Conservation (phyloP, 2,888 invertebrate species). For the Tuberolachnus salignus region DNA sequence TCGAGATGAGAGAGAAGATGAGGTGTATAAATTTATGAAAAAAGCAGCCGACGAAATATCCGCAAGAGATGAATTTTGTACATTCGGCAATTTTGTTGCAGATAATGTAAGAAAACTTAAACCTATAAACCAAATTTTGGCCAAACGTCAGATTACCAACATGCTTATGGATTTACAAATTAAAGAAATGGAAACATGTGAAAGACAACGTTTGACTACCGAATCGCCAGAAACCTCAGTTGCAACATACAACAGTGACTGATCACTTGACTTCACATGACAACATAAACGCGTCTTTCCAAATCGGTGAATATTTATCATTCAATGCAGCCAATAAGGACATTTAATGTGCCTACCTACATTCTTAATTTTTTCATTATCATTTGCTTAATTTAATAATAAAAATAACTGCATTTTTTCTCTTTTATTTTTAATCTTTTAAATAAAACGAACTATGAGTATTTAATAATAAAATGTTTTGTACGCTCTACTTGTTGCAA, state of each 20-base stretch:
- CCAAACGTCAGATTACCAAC: slow-evolving; percentile 8
- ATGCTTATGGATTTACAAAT: slow-evolving; percentile 13
- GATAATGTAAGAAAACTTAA: slow-evolving; percentile 13
- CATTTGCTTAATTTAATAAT: no score
- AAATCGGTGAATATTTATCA: slow-evolving; percentile 2
- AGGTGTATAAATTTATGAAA: slow-evolving; percentile 17
- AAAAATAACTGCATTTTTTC: no score
- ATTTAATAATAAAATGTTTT: slow-evolving; percentile 24
- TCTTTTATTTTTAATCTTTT: neutral
- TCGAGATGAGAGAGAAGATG: slow-evolving; percentile 15
- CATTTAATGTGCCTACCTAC: slow-evolving; percentile 13
- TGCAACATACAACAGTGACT: neutral
- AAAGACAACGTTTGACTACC: neutral
- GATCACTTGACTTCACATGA: slow-evolving; percentile 6
- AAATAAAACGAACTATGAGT: neutral
- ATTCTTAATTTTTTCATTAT: neutral
- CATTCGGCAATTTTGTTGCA: slow-evolving; percentile 1
- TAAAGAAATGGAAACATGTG: slow-evolving; percentile 21
- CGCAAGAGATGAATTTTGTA: slow-evolving; percentile 8
- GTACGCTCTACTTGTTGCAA: slow-evolving; percentile 7
- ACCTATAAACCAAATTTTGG: slow-evolving; percentile 12
- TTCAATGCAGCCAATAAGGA: neutral
- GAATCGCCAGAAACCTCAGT: slow-evolving; percentile 11
- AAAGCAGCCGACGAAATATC: slow-evolving; percentile 5
- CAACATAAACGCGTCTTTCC: neutral